A percentile compares a stretch with the other conserved stretches of the same genome.
Evolutionary conservation across 2,888 invertebrate species (phyloP).

Genomic region (Dichetophora obliterata): DNA sequence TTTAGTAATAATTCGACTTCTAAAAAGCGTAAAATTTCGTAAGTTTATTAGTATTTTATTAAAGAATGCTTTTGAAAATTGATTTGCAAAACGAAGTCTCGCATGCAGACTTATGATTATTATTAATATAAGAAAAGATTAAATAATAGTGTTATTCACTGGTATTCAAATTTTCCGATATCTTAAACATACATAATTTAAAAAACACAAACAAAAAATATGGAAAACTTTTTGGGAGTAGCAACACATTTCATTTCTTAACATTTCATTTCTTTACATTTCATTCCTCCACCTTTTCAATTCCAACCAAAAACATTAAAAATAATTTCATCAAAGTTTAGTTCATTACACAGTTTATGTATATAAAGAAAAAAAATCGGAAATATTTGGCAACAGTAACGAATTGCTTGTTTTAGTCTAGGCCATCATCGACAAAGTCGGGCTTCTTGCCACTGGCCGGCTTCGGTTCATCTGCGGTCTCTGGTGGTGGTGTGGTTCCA

Average conservation of each 20-base stretch:
- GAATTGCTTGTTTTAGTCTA: constrained; percentile 71
- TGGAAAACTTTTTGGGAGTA: too few species aligned
- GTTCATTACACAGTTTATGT: not conserved
- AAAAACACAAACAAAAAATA: not conserved
- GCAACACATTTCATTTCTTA: not conserved
- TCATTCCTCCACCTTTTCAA: not conserved
- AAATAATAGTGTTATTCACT: not conserved
- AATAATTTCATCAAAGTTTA: constrained; percentile 1
- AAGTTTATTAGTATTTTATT: not conserved
- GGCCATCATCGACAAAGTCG: constrained; percentile 76
- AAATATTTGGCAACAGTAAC: not conserved
- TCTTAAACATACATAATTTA: not conserved
- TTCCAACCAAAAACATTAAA: not conserved
- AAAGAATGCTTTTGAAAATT: constrained; percentile 2
- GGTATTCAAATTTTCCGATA: not conserved
- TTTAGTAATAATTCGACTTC: too few species aligned
- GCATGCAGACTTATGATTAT: constrained; percentile 26
- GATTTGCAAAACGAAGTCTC: constrained; percentile 12
- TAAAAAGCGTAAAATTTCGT: not conserved
- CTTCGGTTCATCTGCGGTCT: constrained; percentile 42
- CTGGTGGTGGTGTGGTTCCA: constrained; percentile 62
- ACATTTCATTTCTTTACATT: not conserved
- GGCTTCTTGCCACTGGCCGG: constrained; percentile 61
- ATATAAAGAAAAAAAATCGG: not conserved
- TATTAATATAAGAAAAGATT: not conserved